A percentile compares a stretch with the other conserved stretches of the same genome.
Evolutionary conservation across 2,113 vertebrate species (phyloP).

Genomic region (Morone saxatilis): DNA sequence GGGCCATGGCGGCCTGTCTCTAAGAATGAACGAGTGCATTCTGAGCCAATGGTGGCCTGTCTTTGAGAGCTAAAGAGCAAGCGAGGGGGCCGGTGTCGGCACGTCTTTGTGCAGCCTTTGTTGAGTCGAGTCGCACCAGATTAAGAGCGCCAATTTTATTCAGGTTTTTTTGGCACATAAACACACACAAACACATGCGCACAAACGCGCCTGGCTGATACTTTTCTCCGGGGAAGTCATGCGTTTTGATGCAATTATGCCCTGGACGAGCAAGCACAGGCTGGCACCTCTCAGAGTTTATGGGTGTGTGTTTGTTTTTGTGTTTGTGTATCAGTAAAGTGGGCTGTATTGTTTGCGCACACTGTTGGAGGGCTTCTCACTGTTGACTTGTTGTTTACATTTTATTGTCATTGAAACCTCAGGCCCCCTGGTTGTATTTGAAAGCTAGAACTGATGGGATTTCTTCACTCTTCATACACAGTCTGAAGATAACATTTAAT

Average conservation of each 20-base stretch:
- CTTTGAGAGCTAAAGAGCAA: conserved; percentile 45
- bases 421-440: conserved; percentile 34
- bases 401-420: conserved; percentile 42
- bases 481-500: conserved; percentile 7
- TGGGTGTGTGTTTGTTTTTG: conserved; percentile 53
- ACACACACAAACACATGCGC: conserved; percentile 20
- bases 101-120: conserved; percentile 70
- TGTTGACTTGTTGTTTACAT: conserved; percentile 54
- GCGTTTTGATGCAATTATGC: conserved; percentile 72
- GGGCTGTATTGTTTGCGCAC: conserved; percentile 41
- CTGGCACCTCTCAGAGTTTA: conserved; percentile 62
- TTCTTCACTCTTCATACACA: conserved; percentile 10
- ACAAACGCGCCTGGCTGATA: conserved; percentile 34
- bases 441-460: conserved; percentile 34
- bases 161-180: conserved; percentile 34
- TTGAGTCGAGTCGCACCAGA: conserved; percentile 58
- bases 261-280: conserved; percentile 65
- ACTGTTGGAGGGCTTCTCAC: conserved; percentile 27
- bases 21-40: conserved; percentile 61
- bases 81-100: conserved; percentile 32
- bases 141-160: conserved; percentile 54
- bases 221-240: conserved; percentile 71
- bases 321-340: conserved; percentile 47
- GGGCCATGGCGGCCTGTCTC: conserved; percentile 63
- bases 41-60: conserved; percentile 53